Percentiles rank a stretch among this genome's conserved stretches.
These are phyloP conservation scores for Cephus rjabovi DNA, from an alignment of 2,888 invertebrate species.

Conservation along the genomic window DNA sequence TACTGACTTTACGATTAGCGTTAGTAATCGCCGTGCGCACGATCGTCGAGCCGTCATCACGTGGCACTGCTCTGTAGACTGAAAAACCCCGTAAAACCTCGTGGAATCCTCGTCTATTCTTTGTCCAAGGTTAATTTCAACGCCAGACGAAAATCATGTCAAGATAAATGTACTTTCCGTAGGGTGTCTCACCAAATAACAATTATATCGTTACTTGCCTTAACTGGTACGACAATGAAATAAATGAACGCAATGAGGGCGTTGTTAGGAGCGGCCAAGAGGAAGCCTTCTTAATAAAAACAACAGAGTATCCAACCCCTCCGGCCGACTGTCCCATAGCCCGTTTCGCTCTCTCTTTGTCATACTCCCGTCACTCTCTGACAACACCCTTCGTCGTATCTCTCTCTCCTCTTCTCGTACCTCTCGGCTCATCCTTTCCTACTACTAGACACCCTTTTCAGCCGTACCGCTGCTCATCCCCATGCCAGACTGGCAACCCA, in stretches of 20 bases:
- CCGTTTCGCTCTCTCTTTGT: constrained; percentile 1
- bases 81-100: not conserved
- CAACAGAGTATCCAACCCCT: constrained; percentile 1
- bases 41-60: not conserved
- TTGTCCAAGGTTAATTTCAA: not conserved
- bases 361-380: not conserved
- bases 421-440: constrained; percentile 28
- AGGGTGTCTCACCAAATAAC: constrained; percentile 18
- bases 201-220: constrained; percentile 25
- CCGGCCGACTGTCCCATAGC: not conserved
- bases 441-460: constrained; percentile 12
- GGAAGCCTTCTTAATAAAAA: constrained; percentile 20
- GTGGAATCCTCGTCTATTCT: not conserved
- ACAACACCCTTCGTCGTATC: constrained; percentile 17
- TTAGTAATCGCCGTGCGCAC: not conserved
- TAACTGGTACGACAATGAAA: constrained; percentile 23
- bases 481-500: not conserved
- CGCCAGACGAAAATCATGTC: not conserved
- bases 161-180: not conserved
- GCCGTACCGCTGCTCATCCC: not conserved
- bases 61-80: not conserved
- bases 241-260: constrained; percentile 23
- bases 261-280: constrained; percentile 8
- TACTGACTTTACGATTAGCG: not conserved
- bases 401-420: constrained; percentile 19